Conservation (phyloP, 2,888 invertebrate genomes). For the Andrena fulva region DNA sequence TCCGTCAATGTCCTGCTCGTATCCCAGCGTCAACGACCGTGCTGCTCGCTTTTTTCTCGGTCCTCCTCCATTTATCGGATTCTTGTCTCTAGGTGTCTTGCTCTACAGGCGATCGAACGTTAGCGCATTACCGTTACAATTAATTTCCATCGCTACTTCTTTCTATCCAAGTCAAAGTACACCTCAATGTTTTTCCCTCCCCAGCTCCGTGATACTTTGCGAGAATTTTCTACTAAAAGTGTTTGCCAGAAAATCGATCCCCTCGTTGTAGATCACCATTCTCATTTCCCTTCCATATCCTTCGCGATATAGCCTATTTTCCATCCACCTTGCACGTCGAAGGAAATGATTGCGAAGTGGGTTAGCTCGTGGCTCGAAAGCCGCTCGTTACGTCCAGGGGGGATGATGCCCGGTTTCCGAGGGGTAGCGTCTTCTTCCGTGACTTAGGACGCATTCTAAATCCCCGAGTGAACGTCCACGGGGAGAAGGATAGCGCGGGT, state of each 20-base stretch:
- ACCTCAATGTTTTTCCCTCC: not conserved
- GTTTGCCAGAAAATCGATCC: conserved; percentile 1
- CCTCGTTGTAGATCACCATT: not conserved
- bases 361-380: conserved; percentile 40
- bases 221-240: not conserved
- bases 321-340: not conserved
- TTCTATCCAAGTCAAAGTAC: not conserved
- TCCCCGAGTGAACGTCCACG: conserved; percentile 44
- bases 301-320: not conserved
- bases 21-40: conserved; percentile 14
- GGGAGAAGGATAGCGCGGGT: conserved; percentile 28
- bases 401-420: conserved; percentile 40
- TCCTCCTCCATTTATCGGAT: conserved; percentile 29
- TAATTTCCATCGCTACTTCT: too few relatives aligned
- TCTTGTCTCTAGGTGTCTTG: not conserved
- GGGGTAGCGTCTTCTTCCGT: conserved; percentile 22
- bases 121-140: too few relatives aligned
- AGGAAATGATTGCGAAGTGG: conserved; percentile 33
- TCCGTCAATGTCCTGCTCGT: conserved; percentile 23
- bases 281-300: not conserved
- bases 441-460: conserved; percentile 54
- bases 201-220: not conserved
- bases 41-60: conserved; percentile 8
- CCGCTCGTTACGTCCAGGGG: conserved; percentile 42
- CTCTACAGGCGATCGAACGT: too few relatives aligned